Evolutionary conservation across 1,140 invertebrate genomes (phyloP).

Genomic region (Homalodisca vitripennis): DNA sequence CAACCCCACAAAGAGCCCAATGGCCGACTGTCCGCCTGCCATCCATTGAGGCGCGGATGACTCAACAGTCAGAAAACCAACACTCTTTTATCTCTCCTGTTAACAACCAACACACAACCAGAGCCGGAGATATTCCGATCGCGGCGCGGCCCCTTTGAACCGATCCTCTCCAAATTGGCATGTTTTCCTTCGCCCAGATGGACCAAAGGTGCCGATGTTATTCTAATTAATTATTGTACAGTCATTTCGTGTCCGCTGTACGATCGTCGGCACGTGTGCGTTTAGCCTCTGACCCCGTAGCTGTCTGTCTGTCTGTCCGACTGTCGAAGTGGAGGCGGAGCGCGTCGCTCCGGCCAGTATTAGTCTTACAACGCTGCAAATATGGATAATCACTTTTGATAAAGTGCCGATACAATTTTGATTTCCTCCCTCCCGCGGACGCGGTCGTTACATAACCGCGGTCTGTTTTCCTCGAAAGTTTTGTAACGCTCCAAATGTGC

Average conservation of each 20-base stretch:
- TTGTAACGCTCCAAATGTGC: too few species aligned
- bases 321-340: neutral
- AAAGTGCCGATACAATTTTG: too few species aligned
- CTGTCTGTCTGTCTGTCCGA: neutral
- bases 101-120: neutral
- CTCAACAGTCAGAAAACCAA: neutral
- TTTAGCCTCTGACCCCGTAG: conserved; percentile 3
- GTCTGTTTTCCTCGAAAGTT: too few species aligned
- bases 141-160: neutral
- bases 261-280: conserved; percentile 6
- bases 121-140: neutral
- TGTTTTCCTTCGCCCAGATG: conserved; percentile 7
- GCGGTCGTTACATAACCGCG: too few species aligned
- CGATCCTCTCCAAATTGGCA: conserved; percentile 8
- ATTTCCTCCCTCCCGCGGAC: too few species aligned
- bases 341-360: neutral
- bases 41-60: too few species aligned
- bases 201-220: conserved; percentile 16
- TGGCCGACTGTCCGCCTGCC: too few species aligned
- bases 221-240: conserved; percentile 16
- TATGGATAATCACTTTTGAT: too few species aligned
- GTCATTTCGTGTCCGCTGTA: neutral
- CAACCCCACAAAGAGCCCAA: too few species aligned
- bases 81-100: neutral
- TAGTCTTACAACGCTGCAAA: neutral